Percentiles rank a stretch among this genome's conserved stretches.
These are phyloP conservation scores for Arbacia lixula DNA, from an alignment of 53 echinoderm and acorn worm genomes.

Conservation along the genomic window DNA sequence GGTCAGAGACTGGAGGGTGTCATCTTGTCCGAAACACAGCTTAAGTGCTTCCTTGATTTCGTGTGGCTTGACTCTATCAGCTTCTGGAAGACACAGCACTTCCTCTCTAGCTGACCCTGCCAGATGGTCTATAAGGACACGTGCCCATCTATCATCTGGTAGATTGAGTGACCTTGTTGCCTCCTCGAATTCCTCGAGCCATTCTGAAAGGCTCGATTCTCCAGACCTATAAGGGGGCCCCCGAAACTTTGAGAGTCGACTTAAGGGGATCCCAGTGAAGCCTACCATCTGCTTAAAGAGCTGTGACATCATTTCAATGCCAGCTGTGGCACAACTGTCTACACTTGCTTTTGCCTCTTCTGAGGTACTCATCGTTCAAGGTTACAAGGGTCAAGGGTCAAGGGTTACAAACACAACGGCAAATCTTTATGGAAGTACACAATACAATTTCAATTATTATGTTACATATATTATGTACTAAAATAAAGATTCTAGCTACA, in stretches of 20 bases:
- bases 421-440: no score
- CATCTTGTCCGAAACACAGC: slow-evolving; percentile 26
- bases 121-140: slow-evolving; percentile 31
- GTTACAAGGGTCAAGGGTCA: no score
- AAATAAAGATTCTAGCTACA: no score
- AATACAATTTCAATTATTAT: no score
- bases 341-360: no score
- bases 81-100: slow-evolving; percentile 14
- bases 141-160: neutral
- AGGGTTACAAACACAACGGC: no score
- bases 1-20: slow-evolving; percentile 2
- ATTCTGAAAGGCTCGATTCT: neutral
- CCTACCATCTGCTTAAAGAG: neutral
- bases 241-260: neutral
- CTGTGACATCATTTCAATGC: neutral
- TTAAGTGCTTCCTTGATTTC: neutral
- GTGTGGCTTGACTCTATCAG: neutral
- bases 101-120: slow-evolving; percentile 52
- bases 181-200: neutral
- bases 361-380: no score
- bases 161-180: neutral
- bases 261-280: neutral
- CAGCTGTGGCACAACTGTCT: no score
- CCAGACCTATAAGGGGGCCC: neutral
- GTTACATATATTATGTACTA: no score